Evolutionary conservation across 2,113 vertebrate genomes (phyloP).

Genomic region (Cacatua alba): DNA sequence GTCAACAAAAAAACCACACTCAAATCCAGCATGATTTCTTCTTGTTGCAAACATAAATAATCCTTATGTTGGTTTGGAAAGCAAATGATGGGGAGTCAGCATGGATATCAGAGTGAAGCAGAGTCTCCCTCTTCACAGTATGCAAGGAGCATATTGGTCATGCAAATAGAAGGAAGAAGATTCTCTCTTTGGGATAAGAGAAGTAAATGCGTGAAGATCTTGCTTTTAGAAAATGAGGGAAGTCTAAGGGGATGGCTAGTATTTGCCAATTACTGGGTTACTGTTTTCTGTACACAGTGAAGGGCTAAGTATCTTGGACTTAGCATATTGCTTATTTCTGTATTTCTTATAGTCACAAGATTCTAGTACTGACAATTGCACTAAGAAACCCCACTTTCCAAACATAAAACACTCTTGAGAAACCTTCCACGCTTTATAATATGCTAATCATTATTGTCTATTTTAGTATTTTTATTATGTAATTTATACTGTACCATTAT

Average conservation of each 20-base stretch:
- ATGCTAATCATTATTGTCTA: background rate
- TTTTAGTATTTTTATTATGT: background rate
- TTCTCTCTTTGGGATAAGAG: background rate
- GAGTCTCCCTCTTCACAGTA: background rate
- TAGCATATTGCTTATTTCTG: background rate
- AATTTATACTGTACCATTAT: background rate
- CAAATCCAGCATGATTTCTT: background rate
- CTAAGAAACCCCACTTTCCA: background rate
- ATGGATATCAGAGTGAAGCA: background rate
- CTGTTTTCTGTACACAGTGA: background rate
- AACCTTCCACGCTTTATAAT: background rate
- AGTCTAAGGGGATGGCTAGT: background rate
- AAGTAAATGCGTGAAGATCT: background rate
- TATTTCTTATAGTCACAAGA: background rate
- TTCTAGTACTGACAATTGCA: background rate
- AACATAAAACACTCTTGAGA: background rate
- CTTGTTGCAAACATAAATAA: background rate
- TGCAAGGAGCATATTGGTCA: background rate
- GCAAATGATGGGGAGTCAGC: background rate
- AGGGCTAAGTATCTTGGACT: background rate
- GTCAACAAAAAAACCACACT: background rate
- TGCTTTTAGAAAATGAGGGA: background rate
- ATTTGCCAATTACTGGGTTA: background rate
- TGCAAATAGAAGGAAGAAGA: background rate
- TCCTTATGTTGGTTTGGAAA: background rate